Evolutionary conservation across 2,113 vertebrate species (phyloP), one percentile per base, ranked within the genome.

Genomic region (Petrocephalus microphthalmus): DNA sequence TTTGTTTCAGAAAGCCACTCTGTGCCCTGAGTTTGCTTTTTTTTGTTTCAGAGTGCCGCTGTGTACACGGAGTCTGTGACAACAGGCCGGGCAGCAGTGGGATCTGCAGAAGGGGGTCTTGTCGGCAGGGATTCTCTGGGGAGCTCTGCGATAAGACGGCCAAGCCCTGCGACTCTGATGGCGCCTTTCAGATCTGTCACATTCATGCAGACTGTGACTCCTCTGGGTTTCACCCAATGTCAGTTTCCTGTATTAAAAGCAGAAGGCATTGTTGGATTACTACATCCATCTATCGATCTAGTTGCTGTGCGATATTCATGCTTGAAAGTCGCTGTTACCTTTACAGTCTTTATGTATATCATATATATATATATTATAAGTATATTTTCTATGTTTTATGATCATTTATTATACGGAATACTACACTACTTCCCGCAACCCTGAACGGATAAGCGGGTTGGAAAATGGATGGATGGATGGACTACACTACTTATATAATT

Each of bases 1-100:
- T 3, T n/a, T n/a, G 56, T 60, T 60, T 60, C 57, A 25, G 57
- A 10, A 7, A 10, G 57, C 7, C 57, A 2, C n/a, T 64, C 22
- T 64, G 22, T 60, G 22, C 22, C 2, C n/a, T 64, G n/a, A 11
- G 25, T 29, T 29, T 67, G 60, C 11, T 29, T 67, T 67, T 67
- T 0, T 29, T 42, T 42, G 71, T 90, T 85, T 49, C 84, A 99
- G 98, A 97, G 64, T 99, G 98, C 83, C 94, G 60, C 52, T 99
- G 98, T 85, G 88, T 98, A 85, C 97, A 99, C 3, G 98, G 98
- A 0, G 89, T 95, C n/a, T 99, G 98, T 92, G 98, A 99, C 93
- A 99, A 99, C 93, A 96, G 98, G 22, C 97, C 97, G 0, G 96
- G 96, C 93, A 97, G 96, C 0, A 84, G 91, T 0, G 98, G 98